Conservation (phyloP, 2,888 invertebrate species). For the Ethmia dodecea region DNA sequence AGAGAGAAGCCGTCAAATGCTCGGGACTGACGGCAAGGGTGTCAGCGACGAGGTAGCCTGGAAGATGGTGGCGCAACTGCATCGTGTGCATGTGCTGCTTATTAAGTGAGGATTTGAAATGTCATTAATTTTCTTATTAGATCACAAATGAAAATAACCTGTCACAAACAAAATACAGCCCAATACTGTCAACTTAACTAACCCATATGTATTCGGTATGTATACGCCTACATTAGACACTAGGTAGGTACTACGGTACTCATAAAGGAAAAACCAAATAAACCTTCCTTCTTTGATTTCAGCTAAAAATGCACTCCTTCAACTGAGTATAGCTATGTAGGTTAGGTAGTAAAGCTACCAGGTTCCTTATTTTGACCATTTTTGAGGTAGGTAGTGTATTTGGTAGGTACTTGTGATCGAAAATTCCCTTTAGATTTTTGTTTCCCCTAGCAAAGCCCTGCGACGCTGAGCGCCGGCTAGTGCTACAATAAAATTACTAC, state of each 20-base stretch:
- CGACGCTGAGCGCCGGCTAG: too few relatives aligned
- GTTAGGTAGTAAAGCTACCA: too few relatives aligned
- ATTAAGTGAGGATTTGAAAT: constrained; percentile 51
- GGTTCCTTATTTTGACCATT: neutral
- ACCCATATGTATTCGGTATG: too few relatives aligned
- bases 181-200: neutral
- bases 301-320: too few relatives aligned
- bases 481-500: too few relatives aligned
- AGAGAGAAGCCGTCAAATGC: constrained; percentile 48
- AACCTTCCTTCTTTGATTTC: neutral
- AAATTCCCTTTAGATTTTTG: neutral
- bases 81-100: constrained; percentile 39
- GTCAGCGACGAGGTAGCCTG: constrained; percentile 28
- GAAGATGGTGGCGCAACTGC: constrained; percentile 35
- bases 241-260: too few relatives aligned
- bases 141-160: neutral
- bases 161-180: too few relatives aligned
- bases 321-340: too few relatives aligned
- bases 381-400: neutral
- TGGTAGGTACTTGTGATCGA: neutral
- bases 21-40: constrained; percentile 23
- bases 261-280: too few relatives aligned
- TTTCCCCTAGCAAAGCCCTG: neutral
- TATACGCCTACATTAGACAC: too few relatives aligned
- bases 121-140: too few relatives aligned